phyloP scores from a whole-genome alignment of 2,113 vertebrate species.

The western clawed frog (Xenopus tropicalis) region DNA sequence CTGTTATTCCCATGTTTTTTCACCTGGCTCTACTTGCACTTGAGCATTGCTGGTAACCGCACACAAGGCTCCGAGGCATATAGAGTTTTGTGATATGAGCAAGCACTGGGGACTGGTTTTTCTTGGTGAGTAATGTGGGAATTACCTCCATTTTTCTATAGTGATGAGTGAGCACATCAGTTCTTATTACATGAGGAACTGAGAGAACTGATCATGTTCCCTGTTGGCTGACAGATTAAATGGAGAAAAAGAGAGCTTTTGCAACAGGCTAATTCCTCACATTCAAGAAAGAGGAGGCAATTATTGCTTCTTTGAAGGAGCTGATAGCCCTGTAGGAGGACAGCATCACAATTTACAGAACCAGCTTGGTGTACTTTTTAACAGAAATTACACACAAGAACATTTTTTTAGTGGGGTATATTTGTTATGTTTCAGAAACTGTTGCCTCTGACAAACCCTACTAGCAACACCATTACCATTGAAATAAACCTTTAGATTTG shows the following conservation, averaged over 20 bases:
- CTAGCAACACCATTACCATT: too few relatives aligned
- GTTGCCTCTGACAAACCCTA: too few relatives aligned
- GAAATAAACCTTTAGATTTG: too few relatives aligned
- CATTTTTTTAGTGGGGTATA: too few relatives aligned
- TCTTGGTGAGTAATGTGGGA: not conserved
- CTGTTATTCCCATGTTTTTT: too few relatives aligned
- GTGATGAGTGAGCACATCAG: constrained; percentile 9
- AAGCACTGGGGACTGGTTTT: not conserved
- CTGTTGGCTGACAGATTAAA: constrained; percentile 8
- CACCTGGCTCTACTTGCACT: not conserved
- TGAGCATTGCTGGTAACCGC: not conserved
- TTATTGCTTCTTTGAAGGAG: not conserved
- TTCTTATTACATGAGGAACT: constrained; percentile 2
- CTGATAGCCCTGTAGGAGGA: not conserved
- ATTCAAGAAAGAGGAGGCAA: not conserved
- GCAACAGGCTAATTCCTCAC: constrained; percentile 1
- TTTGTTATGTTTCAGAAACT: too few relatives aligned
- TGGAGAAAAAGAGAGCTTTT: not conserved
- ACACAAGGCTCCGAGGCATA: not conserved
- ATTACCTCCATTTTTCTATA: constrained; percentile 12
- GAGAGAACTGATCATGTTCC: not conserved
- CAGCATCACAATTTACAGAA: not conserved
- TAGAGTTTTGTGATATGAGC: constrained; percentile 6
- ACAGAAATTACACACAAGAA: too few relatives aligned
- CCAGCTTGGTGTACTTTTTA: too few relatives aligned